Evolutionary conservation across 2,888 invertebrate genomes (phyloP), one percentile per base, ranked within the genome.

Genomic region (Leucophenga maculata): DNA sequence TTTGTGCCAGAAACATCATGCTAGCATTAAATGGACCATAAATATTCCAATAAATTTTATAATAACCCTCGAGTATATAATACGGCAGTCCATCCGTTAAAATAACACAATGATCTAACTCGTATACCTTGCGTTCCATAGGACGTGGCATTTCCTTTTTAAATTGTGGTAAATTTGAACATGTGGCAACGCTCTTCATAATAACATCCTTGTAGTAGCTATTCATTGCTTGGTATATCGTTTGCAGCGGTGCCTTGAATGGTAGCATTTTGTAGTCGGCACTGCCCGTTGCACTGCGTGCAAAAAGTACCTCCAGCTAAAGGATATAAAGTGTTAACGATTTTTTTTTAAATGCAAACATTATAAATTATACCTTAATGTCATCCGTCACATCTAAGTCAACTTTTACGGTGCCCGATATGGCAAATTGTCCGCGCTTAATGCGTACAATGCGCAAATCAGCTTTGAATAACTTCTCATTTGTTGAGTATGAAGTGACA

Each of bases 111-210:
- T n/a, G n/a, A n/a, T n/a, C n/a, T n/a, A n/a, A n/a, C 0, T 18
- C 46, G n/a, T 73, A 78, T 1, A 26, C 46, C 44, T 67, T 74
- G 13, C 73, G 76, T 14, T 70, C 69, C 0, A 77, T 1, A 2
- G 67, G 68, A 9, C 70, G 72, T 6, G 54, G 20, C 0, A 57
- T 26, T 3, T 71, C 48, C 1, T 67, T 59, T 8, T 57, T 71
- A 13, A 77, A 75, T 9, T 71, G 68, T 0, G 76, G 77, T 3
- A 76, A 18, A 71, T 77, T 52, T 0, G 79, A 80, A 8, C 79
- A 80, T 0, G 69, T 46, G 6, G 57, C 67, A 0, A 72, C 26
- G 1, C 69, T 71, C 0, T 50, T 14, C 77, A 78, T 78, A 2
- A 75, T 3, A 8, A 76, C 14, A 1, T 78, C 59, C 46, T 75